Evolutionary conservation across 2,888 invertebrate genomes (phyloP).

Genomic region (Metacarcinus magister): DNA sequence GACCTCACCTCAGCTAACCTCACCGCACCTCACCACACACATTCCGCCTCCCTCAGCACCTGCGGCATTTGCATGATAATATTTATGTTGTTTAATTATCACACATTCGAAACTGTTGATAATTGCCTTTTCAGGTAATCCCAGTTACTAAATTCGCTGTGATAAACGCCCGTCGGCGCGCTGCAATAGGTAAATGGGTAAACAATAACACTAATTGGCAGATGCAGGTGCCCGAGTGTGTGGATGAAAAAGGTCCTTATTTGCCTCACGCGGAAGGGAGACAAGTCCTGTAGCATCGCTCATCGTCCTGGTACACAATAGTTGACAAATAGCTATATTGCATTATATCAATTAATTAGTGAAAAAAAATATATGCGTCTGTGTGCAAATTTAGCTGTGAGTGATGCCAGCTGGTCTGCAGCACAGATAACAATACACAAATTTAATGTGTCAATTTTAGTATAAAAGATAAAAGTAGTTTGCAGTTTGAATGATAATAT

Average conservation of each 20-base stretch:
- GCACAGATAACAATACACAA: neutral
- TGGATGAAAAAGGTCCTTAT: neutral
- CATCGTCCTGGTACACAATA: neutral
- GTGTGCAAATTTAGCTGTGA: neutral
- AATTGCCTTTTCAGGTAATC: slow-evolving; percentile 12
- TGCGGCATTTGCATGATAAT: neutral
- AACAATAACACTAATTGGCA: neutral
- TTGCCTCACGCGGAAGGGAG: neutral
- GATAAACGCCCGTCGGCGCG: neutral
- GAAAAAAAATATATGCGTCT: neutral
- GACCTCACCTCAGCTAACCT: too few species aligned
- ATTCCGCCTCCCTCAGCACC: neutral
- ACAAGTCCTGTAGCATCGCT: neutral
- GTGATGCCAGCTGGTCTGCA: neutral
- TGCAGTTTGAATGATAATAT: neutral
- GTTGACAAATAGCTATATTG: neutral
- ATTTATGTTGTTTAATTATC: neutral
- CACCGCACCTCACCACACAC: neutral
- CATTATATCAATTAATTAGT: neutral
- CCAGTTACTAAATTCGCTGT: neutral
- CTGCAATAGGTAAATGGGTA: neutral
- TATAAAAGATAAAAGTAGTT: neutral
- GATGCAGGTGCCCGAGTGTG: neutral
- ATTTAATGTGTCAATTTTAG: neutral
- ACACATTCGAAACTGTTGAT: neutral